Conservation (phyloP, 2,888 invertebrate species). For the Pachymerium ferrugineum region DNA sequence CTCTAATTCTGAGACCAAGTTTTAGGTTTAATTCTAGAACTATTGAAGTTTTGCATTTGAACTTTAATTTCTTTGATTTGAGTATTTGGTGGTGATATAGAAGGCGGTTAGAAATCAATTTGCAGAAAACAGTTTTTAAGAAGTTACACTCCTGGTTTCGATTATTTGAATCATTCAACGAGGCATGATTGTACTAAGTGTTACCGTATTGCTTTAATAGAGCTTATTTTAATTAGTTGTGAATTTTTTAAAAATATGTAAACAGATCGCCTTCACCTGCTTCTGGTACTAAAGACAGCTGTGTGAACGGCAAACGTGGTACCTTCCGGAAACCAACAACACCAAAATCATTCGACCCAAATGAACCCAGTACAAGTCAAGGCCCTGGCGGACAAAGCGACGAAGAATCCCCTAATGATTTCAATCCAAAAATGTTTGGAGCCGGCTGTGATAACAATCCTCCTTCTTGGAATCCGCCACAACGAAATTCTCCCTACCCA, state of each 20-base stretch:
- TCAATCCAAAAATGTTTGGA: background rate
- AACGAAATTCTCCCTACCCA: slow-evolving; percentile 39
- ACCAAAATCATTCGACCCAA: background rate
- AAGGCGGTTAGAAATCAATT: too few species aligned
- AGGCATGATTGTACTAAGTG: too few species aligned
- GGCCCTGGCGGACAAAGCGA: slow-evolving; percentile 3
- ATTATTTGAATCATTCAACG: too few species aligned
- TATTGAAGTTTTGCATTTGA: too few species aligned
- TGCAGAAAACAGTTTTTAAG: too few species aligned
- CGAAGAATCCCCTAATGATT: slow-evolving; percentile 10
- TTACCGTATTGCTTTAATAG: too few species aligned
- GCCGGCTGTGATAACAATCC: background rate
- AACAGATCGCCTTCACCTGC: background rate
- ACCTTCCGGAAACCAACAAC: slow-evolving; percentile 22
- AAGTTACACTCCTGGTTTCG: too few species aligned
- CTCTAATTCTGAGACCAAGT: too few species aligned
- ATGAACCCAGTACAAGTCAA: background rate
- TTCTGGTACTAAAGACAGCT: slow-evolving; percentile 20
- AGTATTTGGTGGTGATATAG: too few species aligned
- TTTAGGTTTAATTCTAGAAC: too few species aligned
- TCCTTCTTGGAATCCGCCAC: background rate
- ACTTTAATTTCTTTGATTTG: too few species aligned
- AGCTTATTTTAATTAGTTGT: background rate
- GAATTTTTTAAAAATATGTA: background rate
- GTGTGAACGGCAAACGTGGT: slow-evolving; percentile 38